Percentiles rank a stretch among this genome's conserved stretches.
These are phyloP conservation scores for Microcaecilia unicolor DNA, from an alignment of 2,797 vertebrate species.

Conservation along the genomic window DNA sequence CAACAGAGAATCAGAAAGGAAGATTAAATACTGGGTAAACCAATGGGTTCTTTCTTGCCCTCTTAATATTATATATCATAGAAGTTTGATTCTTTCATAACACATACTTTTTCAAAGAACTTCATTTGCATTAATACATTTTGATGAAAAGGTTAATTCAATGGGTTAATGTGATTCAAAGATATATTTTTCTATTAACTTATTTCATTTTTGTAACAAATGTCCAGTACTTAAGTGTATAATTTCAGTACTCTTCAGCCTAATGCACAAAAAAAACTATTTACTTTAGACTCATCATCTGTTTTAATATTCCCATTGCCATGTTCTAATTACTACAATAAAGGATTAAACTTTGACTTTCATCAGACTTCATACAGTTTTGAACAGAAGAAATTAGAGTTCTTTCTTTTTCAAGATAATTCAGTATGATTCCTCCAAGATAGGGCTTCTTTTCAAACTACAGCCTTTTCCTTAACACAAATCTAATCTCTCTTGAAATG, in stretches of 20 bases:
- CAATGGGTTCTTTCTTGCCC: too few relatives aligned
- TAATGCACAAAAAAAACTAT: conserved; percentile 36
- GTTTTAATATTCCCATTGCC: conserved; percentile 43
- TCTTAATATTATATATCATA: too few relatives aligned
- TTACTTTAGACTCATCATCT: conserved; percentile 35
- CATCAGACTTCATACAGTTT: conserved; percentile 40
- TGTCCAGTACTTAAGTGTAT: conserved; percentile 32
- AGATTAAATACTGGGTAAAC: too few relatives aligned
- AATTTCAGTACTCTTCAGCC: conserved; percentile 35
- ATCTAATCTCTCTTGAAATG: conserved; percentile 20
- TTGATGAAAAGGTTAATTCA: conserved; percentile 14
- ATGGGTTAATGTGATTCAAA: conserved; percentile 37
- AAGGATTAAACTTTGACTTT: conserved; percentile 42
- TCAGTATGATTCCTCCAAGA: conserved; percentile 61
- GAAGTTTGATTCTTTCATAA: too few relatives aligned
- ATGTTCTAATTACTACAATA: conserved; percentile 44
- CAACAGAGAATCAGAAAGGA: too few relatives aligned
- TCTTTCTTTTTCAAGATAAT: conserved; percentile 23
- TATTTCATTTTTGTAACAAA: conserved; percentile 40
- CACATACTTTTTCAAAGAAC: too few relatives aligned
- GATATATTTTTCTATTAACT: conserved; percentile 33
- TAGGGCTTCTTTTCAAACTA: conserved; percentile 19
- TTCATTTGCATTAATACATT: neutral
- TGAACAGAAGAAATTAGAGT: conserved; percentile 37
- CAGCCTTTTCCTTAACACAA: neutral